phyloP scores from a whole-genome alignment of 2,797 vertebrate species.

The Helostoma temminkii region DNA sequence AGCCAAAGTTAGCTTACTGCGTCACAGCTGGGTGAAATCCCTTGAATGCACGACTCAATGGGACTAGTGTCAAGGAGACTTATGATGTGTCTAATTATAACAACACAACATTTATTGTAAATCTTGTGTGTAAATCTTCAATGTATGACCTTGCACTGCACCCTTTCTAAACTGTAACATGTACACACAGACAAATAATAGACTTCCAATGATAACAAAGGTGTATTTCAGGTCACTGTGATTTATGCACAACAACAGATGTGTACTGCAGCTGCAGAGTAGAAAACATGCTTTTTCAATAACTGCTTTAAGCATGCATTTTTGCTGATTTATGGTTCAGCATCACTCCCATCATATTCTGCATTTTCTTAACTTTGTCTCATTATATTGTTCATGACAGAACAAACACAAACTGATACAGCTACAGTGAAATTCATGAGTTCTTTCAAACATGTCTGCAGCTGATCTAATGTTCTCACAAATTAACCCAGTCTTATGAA shows the following conservation, averaged over 20 bases:
- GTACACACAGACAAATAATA: not conserved
- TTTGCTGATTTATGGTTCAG: too few relatives aligned
- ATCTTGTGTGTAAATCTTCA: not conserved
- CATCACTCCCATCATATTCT: too few relatives aligned
- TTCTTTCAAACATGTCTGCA: too few relatives aligned
- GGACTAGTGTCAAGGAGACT: not conserved
- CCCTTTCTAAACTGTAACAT: not conserved
- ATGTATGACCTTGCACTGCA: not conserved
- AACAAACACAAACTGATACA: too few relatives aligned
- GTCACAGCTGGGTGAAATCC: not conserved
- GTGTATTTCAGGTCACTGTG: not conserved
- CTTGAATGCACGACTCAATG: not conserved
- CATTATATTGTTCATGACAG: too few relatives aligned
- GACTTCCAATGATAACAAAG: not conserved
- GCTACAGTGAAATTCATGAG: too few relatives aligned
- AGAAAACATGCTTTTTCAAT: not conserved
- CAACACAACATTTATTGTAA: slow-evolving; percentile 18
- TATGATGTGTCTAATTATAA: not conserved
- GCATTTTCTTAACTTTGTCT: too few relatives aligned
- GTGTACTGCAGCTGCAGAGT: not conserved
- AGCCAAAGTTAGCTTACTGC: not conserved
- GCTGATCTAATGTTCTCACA: too few relatives aligned
- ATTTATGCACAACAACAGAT: not conserved
- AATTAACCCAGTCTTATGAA: too few relatives aligned
- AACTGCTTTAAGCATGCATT: not conserved